phyloP scores from a whole-genome alignment of 2,888 invertebrate species.

The Euclidia mi region DNA sequence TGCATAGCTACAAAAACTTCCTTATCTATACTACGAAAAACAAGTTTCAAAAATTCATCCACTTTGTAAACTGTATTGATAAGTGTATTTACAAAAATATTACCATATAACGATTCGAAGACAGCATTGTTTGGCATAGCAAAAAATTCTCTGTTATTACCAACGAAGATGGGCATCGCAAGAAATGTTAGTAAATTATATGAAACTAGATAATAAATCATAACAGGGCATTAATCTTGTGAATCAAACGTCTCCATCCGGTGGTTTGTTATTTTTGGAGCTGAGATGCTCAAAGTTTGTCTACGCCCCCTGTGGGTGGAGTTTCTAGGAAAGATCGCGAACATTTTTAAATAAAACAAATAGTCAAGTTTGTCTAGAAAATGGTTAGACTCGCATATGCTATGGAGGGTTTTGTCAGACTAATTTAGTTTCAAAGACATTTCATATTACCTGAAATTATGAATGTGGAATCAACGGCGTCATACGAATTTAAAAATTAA shows the following conservation, averaged over 20 bases:
- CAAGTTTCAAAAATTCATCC: not conserved
- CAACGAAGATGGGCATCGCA: conserved; percentile 25
- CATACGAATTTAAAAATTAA: too few relatives aligned
- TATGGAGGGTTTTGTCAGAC: too few relatives aligned
- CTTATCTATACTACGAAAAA: conserved; percentile 8
- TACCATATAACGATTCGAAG: conserved; percentile 41
- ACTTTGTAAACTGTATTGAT: conserved; percentile 9
- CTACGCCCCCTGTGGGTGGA: conserved; percentile 13
- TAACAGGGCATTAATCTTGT: conserved; percentile 56
- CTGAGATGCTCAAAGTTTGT: conserved; percentile 42
- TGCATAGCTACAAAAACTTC: not conserved
- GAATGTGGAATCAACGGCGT: too few relatives aligned
- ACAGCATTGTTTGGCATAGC: conserved; percentile 48
- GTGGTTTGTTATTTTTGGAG: conserved; percentile 48
- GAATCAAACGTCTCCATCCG: conserved; percentile 57
- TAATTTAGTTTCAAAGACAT: too few relatives aligned
- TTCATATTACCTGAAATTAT: too few relatives aligned
- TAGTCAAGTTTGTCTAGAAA: not conserved
- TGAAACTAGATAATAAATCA: conserved; percentile 60
- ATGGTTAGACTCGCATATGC: too few relatives aligned
- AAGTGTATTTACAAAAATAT: conserved; percentile 27
- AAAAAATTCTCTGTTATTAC: conserved; percentile 49
- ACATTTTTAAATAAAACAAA: not conserved
- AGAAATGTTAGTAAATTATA: conserved; percentile 58
- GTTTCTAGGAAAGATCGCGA: conserved; percentile 21